Base-by-base conservation (phyloP, 2,888 invertebrate species). In the Agriotes lineatus region DNA sequence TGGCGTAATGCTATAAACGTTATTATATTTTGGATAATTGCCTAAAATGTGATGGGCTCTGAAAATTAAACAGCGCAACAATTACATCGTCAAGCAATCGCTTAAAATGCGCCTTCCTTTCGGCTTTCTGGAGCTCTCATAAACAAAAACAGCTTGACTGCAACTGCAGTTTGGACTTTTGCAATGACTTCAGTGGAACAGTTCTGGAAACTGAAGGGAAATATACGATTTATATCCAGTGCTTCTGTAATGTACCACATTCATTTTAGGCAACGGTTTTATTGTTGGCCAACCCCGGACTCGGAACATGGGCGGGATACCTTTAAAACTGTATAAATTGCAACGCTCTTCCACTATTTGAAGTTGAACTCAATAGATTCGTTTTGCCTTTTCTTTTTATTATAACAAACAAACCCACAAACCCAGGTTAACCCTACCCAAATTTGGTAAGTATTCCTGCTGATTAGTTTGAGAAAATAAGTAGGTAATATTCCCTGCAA, bases 251-350 rank as follows among this genome's bases (percentile, higher is more conserved):
- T 67, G 76, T 75, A 74, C 73, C 78, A 77, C 80, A 80, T 80
- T 78, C 79, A 80, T 82, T 82, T 81, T 75, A 74, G 78, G 78
- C 80, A 77, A 77, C 78, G 80, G 79, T 81, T 81, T 80, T 79
- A 80, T 80, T 79, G 79, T 79, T 79, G 76, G 78, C 75, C 77
- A 80, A 74, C 77, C 79, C 78, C 79, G 77, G 78, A 79, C 57
- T 78, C 79, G 76, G 74, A 74, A 68, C 74, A 74, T 73, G 76
- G 76, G 75, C 76, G 76, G 75, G 75, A 70, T 76, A 75, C 76
- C 75, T 75, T 76, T 76, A 76, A 76, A 76, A 76, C 72, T 73
- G 72, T 75, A 76, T 76, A 74, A 73, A 73, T 71, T 71, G 73
- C 70, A 67, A 71, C 62, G 44, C 61, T 67, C 59, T 57, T 62